These are phyloP conservation scores for Apolygus lucorum DNA, from an alignment of 1,140 invertebrate species.

Conservation along the genomic window DNA sequence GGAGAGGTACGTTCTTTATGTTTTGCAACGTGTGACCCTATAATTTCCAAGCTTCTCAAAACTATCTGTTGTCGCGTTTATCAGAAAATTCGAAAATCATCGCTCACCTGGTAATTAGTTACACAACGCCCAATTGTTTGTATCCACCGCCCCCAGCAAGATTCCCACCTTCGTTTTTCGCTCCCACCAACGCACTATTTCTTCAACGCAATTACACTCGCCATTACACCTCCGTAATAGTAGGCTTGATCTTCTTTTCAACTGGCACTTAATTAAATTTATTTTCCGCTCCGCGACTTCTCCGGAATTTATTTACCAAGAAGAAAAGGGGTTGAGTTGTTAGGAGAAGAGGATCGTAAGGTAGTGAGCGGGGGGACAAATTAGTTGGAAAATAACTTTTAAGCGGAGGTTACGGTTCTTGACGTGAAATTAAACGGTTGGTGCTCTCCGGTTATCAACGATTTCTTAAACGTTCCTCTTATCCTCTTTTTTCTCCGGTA, in stretches of 20 bases:
- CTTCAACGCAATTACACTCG: constrained; percentile 14
- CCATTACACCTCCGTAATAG: constrained; percentile 10
- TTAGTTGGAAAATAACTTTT: constrained; percentile 20
- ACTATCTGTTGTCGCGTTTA: too few species aligned
- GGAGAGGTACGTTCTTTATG: too few species aligned
- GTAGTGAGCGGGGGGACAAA: background rate
- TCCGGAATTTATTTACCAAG: constrained; percentile 2
- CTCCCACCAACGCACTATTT: constrained; percentile 6
- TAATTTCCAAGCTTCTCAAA: too few species aligned
- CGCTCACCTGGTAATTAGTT: too few species aligned
- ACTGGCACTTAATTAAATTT: constrained; percentile 19
- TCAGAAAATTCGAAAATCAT: too few species aligned
- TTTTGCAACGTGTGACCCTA: too few species aligned
- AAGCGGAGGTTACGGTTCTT: background rate
- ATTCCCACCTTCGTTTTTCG: too few species aligned
- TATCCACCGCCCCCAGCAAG: too few species aligned
- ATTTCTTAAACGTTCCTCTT: too few species aligned
- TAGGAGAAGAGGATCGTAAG: background rate
- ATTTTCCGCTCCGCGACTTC: constrained; percentile 2
- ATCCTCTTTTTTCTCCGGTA: too few species aligned
- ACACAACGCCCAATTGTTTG: too few species aligned
- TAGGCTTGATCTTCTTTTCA: background rate
- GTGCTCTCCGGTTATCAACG: background rate
- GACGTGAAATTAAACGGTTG: background rate
- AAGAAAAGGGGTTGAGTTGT: background rate